Conservation (phyloP, 2,113 vertebrate genomes). For the Colius striatus region DNA sequence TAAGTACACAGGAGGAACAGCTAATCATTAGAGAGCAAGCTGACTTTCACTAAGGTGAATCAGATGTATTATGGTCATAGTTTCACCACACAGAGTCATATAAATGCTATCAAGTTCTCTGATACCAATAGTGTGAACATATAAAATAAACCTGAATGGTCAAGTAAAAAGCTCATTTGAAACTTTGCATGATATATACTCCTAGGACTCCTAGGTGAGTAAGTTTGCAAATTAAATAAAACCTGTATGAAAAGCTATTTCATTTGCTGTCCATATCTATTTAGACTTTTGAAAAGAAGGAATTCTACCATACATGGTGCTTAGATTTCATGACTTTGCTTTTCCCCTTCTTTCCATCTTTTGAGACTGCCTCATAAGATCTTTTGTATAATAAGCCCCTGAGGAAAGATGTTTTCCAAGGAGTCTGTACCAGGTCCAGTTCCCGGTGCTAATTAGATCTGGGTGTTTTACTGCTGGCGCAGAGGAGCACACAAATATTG, state of each 20-base stretch:
- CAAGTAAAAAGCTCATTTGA: not conserved
- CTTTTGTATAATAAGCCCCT: not conserved
- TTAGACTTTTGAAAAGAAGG: not conserved
- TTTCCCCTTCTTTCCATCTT: not conserved
- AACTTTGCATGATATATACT: not conserved
- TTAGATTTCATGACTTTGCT: not conserved
- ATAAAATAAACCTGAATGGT: not conserved
- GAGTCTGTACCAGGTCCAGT: not conserved
- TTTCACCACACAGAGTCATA: not conserved
- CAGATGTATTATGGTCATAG: not conserved
- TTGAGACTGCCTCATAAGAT: not conserved
- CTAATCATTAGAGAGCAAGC: not conserved
- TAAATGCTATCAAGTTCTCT: not conserved
- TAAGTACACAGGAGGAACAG: not conserved
- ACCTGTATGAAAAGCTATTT: not conserved
- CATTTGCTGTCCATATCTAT: not conserved
- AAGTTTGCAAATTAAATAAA: not conserved
- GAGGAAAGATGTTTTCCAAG: not conserved
- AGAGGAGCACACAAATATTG: accelerated
- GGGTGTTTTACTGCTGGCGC: not conserved
- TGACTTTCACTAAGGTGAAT: not conserved
- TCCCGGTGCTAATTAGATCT: not conserved
- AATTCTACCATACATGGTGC: not conserved
- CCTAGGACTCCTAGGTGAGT: not conserved
- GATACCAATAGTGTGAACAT: not conserved